Base-by-base conservation (phyloP, 1,140 invertebrate species). In the Copidosoma floridanum region DNA sequence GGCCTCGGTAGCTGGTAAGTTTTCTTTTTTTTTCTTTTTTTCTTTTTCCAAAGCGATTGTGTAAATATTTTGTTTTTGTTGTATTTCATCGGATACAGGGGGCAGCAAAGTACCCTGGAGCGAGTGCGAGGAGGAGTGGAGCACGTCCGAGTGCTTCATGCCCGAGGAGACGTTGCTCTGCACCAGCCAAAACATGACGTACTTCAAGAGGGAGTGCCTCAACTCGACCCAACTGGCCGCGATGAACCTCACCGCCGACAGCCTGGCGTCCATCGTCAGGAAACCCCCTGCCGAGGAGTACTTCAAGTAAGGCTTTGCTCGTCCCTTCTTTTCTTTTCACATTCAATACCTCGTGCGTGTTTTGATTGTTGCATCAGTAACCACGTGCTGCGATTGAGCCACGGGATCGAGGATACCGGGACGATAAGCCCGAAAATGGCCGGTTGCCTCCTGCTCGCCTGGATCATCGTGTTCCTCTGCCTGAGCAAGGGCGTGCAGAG, bases 401-500 rank as follows among this genome's bases (percentile, higher is more conserved):
- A 82, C 18, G 88, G 88, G 16, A 90, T 91, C 61, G 88, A 90
- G 71, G 86, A 90, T 64, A 88, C 87, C 11, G 89, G 89, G 14
- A 81, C 82, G 40, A 82, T 91, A 54, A 83, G 85, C 61, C 71
- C 79, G 37, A 82, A 83, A 68, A 83, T 92, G 77, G 86, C 89
- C 5, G 75, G 84, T 2, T 91, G 88, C 77, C 80, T 92, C 5
- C 79, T 90, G 1, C 73, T 87, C n/a, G 89, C 89, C 44, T 93
- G 91, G 90, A 69, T 88, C 41, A 86, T 92, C 40, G 89, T 92
- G 18, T 91, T 90, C 68, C 81, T 92, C 26, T 91, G 89, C 71
- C 81, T 93, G 21, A 89, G 87, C 72, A 92, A 92, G 82, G 91
- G 91, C 24, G 88, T 93, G 11, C 89, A 92, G 73, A 90, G 88